Evolutionary conservation across 2,797 vertebrate species (phyloP), one percentile per base, ranked within the genome.

Genomic region (Ataeniobius toweri): DNA sequence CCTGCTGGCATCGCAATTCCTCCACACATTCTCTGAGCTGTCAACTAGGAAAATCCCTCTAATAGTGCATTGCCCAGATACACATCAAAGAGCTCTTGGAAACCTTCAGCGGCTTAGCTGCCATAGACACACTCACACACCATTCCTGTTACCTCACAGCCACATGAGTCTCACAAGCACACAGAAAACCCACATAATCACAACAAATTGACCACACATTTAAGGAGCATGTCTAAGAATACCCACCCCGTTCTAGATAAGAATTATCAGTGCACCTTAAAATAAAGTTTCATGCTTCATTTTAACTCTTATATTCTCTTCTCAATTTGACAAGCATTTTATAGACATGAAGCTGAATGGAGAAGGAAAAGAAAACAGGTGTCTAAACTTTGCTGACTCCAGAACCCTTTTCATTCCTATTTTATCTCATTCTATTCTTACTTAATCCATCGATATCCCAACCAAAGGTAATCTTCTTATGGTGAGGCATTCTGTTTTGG

Each of bases 71-170:
- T 93, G 94, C 91, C 94, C 94, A 96, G 97, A 97, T 96, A 97
- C 96, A 97, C 96, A 97, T 97, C 97, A 97, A 97, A 98, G 96
- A 94, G 96, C 95, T 96, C 92, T 92, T 94, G 95, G 95, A 94
- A 95, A 97, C 96, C 96, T 96, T 96, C 95, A 95, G 94, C 94
- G 86, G 95, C 96, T 97, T 97, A 96, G 93, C 93, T 89, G 85
- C 92, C 91, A 92, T 90, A 93, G 87, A 90, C 93, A 93, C 90
- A 88, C 90, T 71, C 79, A 81, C 84, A 80, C 76, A 88, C 46
- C 59, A 79, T 90, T 90, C 80, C 80, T 78, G 77, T 86, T 89
- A 85, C 85, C 85, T 86, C 88, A 81, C 82, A 87, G 67, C 78
- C 74, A 61, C 69, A 77, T 80, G 76, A 82, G 80, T 48, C 74